Evolutionary conservation across 1,140 invertebrate genomes (phyloP), one percentile per base, ranked within the genome.

Genomic region (Leucophenga varia): DNA sequence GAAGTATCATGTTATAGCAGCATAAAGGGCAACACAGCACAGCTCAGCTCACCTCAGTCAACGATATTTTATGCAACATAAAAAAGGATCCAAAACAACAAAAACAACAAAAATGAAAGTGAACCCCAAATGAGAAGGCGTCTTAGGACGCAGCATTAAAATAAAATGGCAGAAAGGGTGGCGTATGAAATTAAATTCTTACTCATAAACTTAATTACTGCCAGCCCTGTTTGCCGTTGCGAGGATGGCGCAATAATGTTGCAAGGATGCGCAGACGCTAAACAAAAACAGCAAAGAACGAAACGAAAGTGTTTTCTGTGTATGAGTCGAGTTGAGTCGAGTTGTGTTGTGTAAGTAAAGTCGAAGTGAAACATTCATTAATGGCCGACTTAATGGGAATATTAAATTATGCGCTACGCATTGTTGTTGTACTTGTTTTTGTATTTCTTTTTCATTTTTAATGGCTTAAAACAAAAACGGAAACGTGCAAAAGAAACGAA

Each of bases 181-280:
- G 63, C 49, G 57, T 61, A 61, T 59, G 63, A 65, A 67, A 67
- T 67, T 67, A 67, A 67, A 67, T 67, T 67, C 67, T 67, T 67
- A 67, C 63, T 59, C 63, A 67, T 67, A 67, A 67, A 67, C 63
- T 67, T 67, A 67, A 67, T 67, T 67, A 67, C 63, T 67, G 22
- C 22, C 5, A 25, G n/a, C n/a, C n/a, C n/a, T n/a, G n/a, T n/a
- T n/a, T 49, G 59, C 56, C 63, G 17, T 4, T n/a, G 31, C n/a
- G 31, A 5, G 31, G 3, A 52, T 57, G 63, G 52, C n/a, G n/a
- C n/a, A n/a, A n/a, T n/a, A n/a, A n/a, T n/a, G n/a, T n/a, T n/a
- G n/a, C n/a, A 4, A 32, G 35, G 28, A n/a, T 18, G 21, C 12
- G n/a, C n/a, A n/a, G n/a, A n/a, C n/a, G n/a, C n/a, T n/a, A n/a